Conservation (phyloP, 2,888 invertebrate species). For the Synergus japonicus region DNA sequence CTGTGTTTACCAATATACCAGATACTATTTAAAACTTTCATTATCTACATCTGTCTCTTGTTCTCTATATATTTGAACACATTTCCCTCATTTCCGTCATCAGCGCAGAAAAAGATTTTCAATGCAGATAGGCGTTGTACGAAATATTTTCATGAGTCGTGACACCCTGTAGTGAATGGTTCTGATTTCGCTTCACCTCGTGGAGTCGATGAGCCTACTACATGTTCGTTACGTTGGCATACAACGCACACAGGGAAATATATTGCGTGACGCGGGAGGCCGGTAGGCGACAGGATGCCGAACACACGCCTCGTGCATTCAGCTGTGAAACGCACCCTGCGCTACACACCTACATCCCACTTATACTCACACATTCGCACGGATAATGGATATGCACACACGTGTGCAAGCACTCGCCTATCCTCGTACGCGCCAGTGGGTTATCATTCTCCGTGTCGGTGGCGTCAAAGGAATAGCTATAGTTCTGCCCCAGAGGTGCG, state of each 20-base stretch:
- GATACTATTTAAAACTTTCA: no score
- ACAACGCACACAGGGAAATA: conserved; percentile 20
- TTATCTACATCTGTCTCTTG: no score
- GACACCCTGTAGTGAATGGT: conserved; percentile 2
- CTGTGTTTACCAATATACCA: no score
- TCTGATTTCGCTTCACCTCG: conserved; percentile 1
- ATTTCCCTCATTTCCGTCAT: background rate
- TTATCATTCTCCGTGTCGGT: conserved; percentile 39
- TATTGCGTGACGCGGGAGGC: conserved; percentile 65
- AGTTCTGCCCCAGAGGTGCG: conserved; percentile 27
- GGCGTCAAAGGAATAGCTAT: conserved; percentile 41
- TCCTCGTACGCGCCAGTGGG: conserved; percentile 29
- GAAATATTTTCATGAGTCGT: conserved; percentile 4
- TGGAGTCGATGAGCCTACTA: conserved; percentile 7
- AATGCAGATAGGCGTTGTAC: background rate
- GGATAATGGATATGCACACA: conserved; percentile 36
- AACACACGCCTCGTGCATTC: conserved; percentile 65
- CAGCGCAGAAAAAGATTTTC: background rate
- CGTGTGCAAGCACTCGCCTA: conserved; percentile 19
- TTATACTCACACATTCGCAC: conserved; percentile 5
- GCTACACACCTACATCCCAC: conserved; percentile 10
- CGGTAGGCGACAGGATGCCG: conserved; percentile 66
- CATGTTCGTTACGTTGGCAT: conserved; percentile 19
- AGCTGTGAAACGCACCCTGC: conserved; percentile 61
- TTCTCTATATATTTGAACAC: background rate